Conservation (phyloP, 2,888 invertebrate species). For the Meghimatium bilineatum region DNA sequence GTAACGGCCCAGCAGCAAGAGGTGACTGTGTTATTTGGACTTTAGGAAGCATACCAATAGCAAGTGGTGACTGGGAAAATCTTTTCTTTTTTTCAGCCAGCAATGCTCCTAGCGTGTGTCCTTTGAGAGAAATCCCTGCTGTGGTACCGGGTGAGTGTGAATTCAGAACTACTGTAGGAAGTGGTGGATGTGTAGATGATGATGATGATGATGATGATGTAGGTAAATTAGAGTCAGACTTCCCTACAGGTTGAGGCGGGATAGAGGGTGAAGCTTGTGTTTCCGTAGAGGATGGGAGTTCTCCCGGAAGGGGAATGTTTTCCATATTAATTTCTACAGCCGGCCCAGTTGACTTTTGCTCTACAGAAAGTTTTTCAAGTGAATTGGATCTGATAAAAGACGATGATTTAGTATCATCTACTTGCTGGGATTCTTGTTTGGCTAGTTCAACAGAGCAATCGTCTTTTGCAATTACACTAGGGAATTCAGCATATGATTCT, state of each 20-base stretch:
- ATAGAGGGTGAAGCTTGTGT: constrained; percentile 5
- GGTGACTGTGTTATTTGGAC: constrained; percentile 39
- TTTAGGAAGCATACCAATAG: constrained; percentile 47
- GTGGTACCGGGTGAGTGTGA: not conserved
- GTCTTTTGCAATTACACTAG: not conserved
- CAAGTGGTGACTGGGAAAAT: constrained; percentile 43
- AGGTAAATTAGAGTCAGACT: not conserved
- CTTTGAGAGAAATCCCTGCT: not conserved
- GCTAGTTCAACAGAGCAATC: not conserved
- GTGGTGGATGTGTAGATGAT: not conserved
- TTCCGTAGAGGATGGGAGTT: not conserved
- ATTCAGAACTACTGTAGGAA: not conserved
- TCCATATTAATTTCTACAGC: constrained; percentile 16
- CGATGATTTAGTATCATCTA: not conserved
- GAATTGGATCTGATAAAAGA: not conserved
- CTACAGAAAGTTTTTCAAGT: not conserved
- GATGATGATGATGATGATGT: not conserved
- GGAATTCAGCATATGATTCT: not conserved
- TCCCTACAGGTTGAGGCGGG: not conserved
- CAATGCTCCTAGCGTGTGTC: constrained; percentile 10
- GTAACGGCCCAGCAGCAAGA: constrained; percentile 40
- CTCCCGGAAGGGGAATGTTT: constrained; percentile 39
- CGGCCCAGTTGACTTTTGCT: not conserved
- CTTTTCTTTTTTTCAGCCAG: constrained; percentile 42
- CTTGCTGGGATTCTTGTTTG: not conserved